These are phyloP conservation scores for Hirundichthys speculiger DNA, from an alignment of 2,113 vertebrate genomes.

Conservation along the genomic window DNA sequence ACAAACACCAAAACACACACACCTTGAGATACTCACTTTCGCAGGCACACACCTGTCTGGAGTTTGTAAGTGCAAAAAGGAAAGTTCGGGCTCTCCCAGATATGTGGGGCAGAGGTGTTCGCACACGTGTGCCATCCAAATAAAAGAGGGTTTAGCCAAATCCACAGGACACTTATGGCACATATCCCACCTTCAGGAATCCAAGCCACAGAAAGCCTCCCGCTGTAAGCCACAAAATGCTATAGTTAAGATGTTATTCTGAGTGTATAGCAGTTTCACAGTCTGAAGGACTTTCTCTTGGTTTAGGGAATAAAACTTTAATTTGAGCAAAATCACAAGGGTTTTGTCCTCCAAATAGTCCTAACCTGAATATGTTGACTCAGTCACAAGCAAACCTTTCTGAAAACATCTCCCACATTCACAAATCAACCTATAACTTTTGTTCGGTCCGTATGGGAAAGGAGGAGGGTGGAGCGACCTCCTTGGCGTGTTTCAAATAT, in stretches of 20 bases:
- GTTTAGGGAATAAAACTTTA: conserved; percentile 43
- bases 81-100: conserved; percentile 60
- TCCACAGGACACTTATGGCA: conserved; percentile 57
- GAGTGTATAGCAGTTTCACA: conserved; percentile 13
- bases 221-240: conserved; percentile 21
- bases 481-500: conserved; percentile 81
- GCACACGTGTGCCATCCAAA: conserved; percentile 57
- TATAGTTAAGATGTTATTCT: too few relatives aligned
- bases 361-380: conserved; percentile 19
- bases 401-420: conserved; percentile 32
- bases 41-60: conserved; percentile 65
- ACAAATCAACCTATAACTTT: conserved; percentile 39
- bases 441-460: conserved; percentile 58
- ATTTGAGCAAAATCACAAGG: conserved; percentile 32
- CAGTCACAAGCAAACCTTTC: conserved; percentile 15
- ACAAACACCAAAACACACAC: not conserved
- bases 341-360: conserved; percentile 31
- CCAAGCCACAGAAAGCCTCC: conserved; percentile 63
- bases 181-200: conserved; percentile 40
- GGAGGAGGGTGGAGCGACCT: conserved; percentile 60
- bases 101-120: conserved; percentile 61
- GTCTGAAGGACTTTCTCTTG: conserved; percentile 21
- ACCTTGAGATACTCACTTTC: conserved; percentile 31
- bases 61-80: too few relatives aligned
- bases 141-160: conserved; percentile 66